These are phyloP conservation scores for Pelobates cultripes DNA, from an alignment of 2,797 vertebrate species.

Conservation along the genomic window DNA sequence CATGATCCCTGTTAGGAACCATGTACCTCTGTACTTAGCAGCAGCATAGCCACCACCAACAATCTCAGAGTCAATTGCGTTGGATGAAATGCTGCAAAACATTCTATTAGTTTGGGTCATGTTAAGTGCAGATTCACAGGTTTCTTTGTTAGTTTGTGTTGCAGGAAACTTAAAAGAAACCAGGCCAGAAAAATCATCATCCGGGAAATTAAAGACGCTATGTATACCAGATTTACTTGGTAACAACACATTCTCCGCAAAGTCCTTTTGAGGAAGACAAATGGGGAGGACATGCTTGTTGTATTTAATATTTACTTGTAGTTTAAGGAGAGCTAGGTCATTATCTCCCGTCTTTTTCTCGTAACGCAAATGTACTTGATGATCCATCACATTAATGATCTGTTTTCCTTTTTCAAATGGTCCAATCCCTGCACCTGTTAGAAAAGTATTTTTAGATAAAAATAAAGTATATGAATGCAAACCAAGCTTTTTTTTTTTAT, in stretches of 20 bases:
- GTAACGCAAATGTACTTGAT: slow-evolving; percentile 72
- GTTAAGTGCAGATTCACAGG: slow-evolving; percentile 75
- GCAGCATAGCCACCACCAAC: slow-evolving; percentile 74
- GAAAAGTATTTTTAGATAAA: background rate
- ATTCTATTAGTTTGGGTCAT: slow-evolving; percentile 82
- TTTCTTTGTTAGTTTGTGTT: slow-evolving; percentile 69
- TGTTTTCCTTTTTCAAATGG: background rate
- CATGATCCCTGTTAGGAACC: slow-evolving; percentile 84
- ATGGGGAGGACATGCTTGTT: slow-evolving; percentile 68
- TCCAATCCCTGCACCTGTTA: slow-evolving; percentile 48
- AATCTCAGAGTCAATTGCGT: background rate
- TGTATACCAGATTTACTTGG: slow-evolving; percentile 65
- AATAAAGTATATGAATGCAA: no score
- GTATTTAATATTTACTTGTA: slow-evolving; percentile 68
- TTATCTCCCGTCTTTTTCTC: slow-evolving; percentile 64
- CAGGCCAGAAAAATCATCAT: background rate
- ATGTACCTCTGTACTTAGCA: slow-evolving; percentile 75
- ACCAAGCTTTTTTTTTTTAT: no score
- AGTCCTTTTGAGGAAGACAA: slow-evolving; percentile 85
- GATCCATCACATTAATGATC: slow-evolving; percentile 38
- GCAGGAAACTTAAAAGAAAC: slow-evolving; percentile 24
- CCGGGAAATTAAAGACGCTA: slow-evolving; percentile 59
- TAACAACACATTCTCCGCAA: slow-evolving; percentile 83
- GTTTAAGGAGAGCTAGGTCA: slow-evolving; percentile 78
- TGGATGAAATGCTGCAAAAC: slow-evolving; percentile 76